phyloP scores from a whole-genome alignment of 2,113 vertebrate species.

The Murina feae region DNA sequence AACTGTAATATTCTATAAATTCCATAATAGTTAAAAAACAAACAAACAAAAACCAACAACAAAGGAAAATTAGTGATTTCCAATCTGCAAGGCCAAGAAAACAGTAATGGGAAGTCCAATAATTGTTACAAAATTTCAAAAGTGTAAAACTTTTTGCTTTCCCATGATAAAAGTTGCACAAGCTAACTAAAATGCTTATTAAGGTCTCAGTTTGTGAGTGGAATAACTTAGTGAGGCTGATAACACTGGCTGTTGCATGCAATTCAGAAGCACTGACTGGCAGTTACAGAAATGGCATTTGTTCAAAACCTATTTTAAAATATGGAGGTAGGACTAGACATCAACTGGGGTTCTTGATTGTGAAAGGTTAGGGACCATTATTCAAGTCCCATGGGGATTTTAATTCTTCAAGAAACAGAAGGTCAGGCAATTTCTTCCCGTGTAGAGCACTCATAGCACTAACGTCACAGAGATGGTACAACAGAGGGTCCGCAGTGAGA shows the following conservation, averaged over 20 bases:
- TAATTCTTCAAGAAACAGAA: neutral
- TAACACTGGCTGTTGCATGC: neutral
- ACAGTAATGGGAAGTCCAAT: neutral
- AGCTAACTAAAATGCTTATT: neutral
- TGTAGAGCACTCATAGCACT: neutral
- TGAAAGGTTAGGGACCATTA: neutral
- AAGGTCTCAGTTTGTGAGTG: neutral
- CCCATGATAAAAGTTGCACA: neutral
- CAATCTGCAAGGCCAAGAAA: neutral
- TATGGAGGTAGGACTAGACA: neutral
- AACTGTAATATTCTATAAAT: constrained; percentile 36
- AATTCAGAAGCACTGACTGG: neutral
- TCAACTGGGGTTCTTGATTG: neutral
- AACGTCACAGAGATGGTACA: neutral
- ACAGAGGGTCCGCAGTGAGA: neutral
- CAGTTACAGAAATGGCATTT: neutral
- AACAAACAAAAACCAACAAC: neutral
- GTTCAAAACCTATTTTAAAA: constrained; percentile 16
- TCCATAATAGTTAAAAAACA: neutral
- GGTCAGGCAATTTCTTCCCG: neutral
- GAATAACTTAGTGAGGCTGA: neutral
- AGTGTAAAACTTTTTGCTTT: neutral
- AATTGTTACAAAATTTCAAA: neutral
- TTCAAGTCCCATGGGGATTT: neutral
- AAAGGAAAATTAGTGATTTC: neutral